Conservation (phyloP, 1,140 invertebrate species). For the Drosophila chauvacae region DNA sequence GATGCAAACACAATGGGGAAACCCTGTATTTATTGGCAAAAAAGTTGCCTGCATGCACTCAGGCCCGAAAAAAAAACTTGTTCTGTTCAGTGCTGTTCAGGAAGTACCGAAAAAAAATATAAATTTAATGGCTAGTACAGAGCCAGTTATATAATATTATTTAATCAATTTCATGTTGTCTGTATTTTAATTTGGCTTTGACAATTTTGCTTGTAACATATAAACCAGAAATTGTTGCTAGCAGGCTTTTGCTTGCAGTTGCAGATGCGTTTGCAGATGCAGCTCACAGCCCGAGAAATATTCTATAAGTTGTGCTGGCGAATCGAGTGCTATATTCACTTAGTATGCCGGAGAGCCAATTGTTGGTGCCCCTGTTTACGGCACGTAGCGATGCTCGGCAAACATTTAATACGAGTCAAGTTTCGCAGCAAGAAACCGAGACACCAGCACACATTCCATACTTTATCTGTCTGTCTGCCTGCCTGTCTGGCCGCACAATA, state of each 20-base stretch:
- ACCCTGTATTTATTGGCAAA: constrained; percentile 20
- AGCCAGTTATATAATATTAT: background rate
- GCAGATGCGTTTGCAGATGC: constrained; percentile 5
- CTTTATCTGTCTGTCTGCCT: constrained; percentile 7
- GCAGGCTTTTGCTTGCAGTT: background rate
- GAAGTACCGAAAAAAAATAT: background rate
- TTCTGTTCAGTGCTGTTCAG: background rate
- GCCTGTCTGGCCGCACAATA: constrained; percentile 53
- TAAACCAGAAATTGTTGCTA: constrained; percentile 8
- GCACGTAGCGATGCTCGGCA: constrained; percentile 75
- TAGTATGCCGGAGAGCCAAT: constrained; percentile 61
- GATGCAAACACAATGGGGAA: constrained; percentile 7
- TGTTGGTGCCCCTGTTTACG: constrained; percentile 62
- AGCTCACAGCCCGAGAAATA: constrained; percentile 12
- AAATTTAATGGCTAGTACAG: constrained; percentile 17
- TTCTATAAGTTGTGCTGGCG: constrained; percentile 23
- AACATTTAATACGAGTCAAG: constrained; percentile 80
- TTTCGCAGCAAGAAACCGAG: constrained; percentile 63
- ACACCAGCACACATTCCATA: constrained; percentile 29
- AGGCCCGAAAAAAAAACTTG: constrained; percentile 32
- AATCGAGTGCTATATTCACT: constrained; percentile 63
- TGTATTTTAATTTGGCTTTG: constrained; percentile 5
- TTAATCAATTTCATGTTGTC: background rate
- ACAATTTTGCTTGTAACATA: constrained; percentile 2
- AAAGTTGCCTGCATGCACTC: constrained; percentile 43